Evolutionary conservation across 2,113 vertebrate genomes (phyloP), one percentile per base, ranked within the genome.

Genomic region (Melanerpes formicivorus): DNA sequence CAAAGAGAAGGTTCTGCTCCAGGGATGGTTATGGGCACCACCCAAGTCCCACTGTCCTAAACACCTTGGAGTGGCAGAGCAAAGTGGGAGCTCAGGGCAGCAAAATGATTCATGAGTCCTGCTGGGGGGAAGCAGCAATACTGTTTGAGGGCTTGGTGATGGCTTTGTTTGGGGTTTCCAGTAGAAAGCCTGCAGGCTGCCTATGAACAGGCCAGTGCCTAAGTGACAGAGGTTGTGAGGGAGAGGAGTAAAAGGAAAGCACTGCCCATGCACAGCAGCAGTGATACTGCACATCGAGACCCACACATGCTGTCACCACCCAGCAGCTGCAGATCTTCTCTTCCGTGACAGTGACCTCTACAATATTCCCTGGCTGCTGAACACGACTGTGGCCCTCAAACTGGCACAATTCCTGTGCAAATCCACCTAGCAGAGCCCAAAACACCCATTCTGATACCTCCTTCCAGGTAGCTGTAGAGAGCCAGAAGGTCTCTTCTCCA

Each of bases 251-350:
- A 56, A 71, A 21, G 27, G 18, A 25, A 64, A 54, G 30, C 8
- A 0, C 9, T 32, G 22, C 50, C 11, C 22, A 52, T 27, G 46
- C 23, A 40, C 0, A 1, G 25, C 14, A 50, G 23, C 11, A 7
- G 52, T 0, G 10, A 25, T 14, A 22, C 50, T 65, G 65, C 26
- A 22, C 5, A 32, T 10, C 23, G 63, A 91, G 72, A 54, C 8
- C 37, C 62, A 27, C 40, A 26, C 6, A 0, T 52, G 52, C 40
- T 10, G 27, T 11, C 34, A 32, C 22, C 23, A 52, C 0, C 1
- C 48, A 46, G 27, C 1, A 69, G 42, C 26, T 42, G 19, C 2
- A 63, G 55, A 15, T n/a, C 11, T 9, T 6, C 54, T 37, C 55
- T 34, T 37, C 26, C 40, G 4, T 37, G 14, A 17, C 1, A 46